phyloP scores from a whole-genome alignment of 2,113 vertebrate species.

The Crotalus horridus region DNA sequence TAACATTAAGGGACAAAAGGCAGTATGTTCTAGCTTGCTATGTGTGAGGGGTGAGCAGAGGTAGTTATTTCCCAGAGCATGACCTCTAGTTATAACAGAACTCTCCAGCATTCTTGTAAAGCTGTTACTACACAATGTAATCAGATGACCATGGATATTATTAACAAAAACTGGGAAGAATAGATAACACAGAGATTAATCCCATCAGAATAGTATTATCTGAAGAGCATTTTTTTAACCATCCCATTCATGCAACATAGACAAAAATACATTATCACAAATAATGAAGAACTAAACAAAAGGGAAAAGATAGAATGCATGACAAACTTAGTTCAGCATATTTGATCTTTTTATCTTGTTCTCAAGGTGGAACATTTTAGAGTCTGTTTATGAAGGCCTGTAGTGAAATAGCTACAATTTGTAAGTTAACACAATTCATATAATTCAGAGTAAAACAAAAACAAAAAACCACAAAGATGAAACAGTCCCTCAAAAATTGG shows the following conservation, averaged over 20 bases:
- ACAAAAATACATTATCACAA: slow-evolving; percentile 59
- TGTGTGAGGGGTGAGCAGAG: background rate
- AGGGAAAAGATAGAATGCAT: slow-evolving; percentile 54
- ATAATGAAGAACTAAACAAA: slow-evolving; percentile 37
- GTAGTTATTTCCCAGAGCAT: slow-evolving; percentile 20
- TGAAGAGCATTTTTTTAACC: slow-evolving; percentile 6
- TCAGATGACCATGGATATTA: slow-evolving; percentile 49
- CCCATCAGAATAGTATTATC: slow-evolving; percentile 51
- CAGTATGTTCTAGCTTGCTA: slow-evolving; percentile 19
- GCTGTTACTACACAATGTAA: slow-evolving; percentile 40
- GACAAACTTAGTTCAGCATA: slow-evolving; percentile 61
- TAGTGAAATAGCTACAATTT: slow-evolving; percentile 59
- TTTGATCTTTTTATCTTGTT: slow-evolving; percentile 50
- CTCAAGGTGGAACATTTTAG: slow-evolving; percentile 27
- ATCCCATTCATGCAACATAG: slow-evolving; percentile 26
- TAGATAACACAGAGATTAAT: slow-evolving; percentile 60
- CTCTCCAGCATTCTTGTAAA: slow-evolving; percentile 34
- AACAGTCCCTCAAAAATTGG: background rate
- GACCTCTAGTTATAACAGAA: slow-evolving; percentile 29
- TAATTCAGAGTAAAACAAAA: background rate
- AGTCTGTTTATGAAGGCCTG: slow-evolving; percentile 29
- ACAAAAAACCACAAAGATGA: background rate
- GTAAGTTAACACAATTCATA: slow-evolving; percentile 1
- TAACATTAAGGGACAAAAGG: slow-evolving; percentile 20
- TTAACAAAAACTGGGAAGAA: slow-evolving; percentile 44